Conservation (phyloP, 2,797 vertebrate genomes). For the Typhlichthys subterraneus region DNA sequence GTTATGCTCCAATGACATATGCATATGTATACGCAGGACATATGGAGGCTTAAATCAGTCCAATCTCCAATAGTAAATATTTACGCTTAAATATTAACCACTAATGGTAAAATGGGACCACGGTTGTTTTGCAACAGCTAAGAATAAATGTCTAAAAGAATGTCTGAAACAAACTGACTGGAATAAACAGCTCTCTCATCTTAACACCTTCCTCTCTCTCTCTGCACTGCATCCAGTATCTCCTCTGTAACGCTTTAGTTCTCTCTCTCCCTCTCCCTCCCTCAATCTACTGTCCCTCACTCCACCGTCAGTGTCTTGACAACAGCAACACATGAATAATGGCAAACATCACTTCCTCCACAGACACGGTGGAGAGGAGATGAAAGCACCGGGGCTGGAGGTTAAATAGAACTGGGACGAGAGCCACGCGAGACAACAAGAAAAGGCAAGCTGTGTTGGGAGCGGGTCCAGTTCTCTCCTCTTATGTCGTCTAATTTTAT, state of each 20-base stretch:
- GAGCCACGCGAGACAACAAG: constrained; percentile 40
- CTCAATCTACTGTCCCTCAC: constrained; percentile 37
- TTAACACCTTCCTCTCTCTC: constrained; percentile 36
- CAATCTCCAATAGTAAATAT: constrained; percentile 12
- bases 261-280: constrained; percentile 10
- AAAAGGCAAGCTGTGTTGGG: constrained; percentile 36
- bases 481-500: too few relatives aligned
- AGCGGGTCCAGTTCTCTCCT: background rate
- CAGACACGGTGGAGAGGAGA: constrained; percentile 29
- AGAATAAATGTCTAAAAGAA: constrained; percentile 14
- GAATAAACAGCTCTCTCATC: constrained; percentile 26
- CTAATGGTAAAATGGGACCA: constrained; percentile 4
- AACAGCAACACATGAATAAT: constrained; percentile 14
- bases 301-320: constrained; percentile 23
- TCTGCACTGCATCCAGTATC: constrained; percentile 34
- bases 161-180: constrained; percentile 32
- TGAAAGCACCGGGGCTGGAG: constrained; percentile 20
- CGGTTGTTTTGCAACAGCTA: constrained; percentile 5
- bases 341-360: constrained; percentile 44
- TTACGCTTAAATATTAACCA: constrained; percentile 8
- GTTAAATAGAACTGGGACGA: constrained; percentile 38
- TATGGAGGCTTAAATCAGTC: constrained; percentile 1
- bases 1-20: background rate
- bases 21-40: background rate
- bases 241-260: constrained; percentile 9